Evolutionary conservation across 1,140 invertebrate species (phyloP).

Genomic region (Rhizoglyphus robini): DNA sequence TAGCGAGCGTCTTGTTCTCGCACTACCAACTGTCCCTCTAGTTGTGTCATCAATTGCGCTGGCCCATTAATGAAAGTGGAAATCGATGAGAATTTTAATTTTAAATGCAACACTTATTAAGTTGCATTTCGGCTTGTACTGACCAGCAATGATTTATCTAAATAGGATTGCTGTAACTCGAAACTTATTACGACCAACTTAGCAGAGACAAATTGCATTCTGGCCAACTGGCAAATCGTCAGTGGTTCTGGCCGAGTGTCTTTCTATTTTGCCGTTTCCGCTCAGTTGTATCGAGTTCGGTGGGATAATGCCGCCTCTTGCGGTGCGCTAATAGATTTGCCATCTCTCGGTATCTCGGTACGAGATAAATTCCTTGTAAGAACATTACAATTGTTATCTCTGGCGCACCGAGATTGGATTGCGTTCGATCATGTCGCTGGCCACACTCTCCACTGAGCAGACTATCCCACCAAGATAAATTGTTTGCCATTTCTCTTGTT

Average conservation of each 20-base stretch:
- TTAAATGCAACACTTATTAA: conserved; percentile 2
- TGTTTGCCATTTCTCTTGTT: neutral
- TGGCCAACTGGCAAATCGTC: neutral
- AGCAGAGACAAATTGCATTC: conserved; percentile 3
- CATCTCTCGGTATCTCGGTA: neutral
- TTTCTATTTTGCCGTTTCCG: too few species aligned
- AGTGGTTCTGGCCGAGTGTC: neutral
- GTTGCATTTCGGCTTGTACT: neutral
- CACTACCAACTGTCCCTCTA: too few species aligned
- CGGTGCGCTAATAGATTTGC: conserved; percentile 6
- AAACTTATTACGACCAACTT: neutral
- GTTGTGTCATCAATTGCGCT: too few species aligned
- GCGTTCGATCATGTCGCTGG: neutral
- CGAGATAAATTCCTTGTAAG: neutral
- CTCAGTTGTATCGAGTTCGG: too few species aligned
- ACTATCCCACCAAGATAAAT: conserved; percentile 10
- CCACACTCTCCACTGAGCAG: neutral
- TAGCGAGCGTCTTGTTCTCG: too few species aligned
- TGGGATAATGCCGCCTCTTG: too few species aligned
- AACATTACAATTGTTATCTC: conserved; percentile 10
- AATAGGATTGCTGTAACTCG: conserved; percentile 7
- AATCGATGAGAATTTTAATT: conserved; percentile 14
- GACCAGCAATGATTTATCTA: conserved; percentile 14
- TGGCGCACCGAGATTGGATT: conserved; percentile 1
- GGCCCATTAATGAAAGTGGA: too few species aligned